These are phyloP conservation scores for Cheilosia pagana DNA, from an alignment of 2,888 invertebrate species.

Conservation along the genomic window DNA sequence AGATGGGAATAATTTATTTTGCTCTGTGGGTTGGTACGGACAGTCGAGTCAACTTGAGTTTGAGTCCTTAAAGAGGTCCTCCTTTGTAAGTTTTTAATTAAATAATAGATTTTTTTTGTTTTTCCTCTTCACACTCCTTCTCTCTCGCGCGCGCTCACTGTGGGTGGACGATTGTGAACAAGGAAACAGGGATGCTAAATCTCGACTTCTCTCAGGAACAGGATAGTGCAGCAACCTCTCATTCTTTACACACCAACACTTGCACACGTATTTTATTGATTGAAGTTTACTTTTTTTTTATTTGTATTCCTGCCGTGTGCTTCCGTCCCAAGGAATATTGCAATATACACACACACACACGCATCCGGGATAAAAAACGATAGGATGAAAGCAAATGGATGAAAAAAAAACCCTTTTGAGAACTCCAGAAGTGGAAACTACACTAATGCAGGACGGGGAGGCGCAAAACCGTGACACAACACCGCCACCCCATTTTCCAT, in stretches of 20 bases:
- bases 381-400: constrained; percentile 35
- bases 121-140: constrained; percentile 20
- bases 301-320: constrained; percentile 69
- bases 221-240: constrained; percentile 74
- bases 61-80: constrained; percentile 48
- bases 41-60: not conserved
- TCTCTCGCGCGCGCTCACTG: constrained; percentile 4
- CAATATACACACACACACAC: constrained; percentile 43
- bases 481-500: constrained; percentile 66
- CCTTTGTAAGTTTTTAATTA: constrained; percentile 64
- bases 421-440: constrained; percentile 60
- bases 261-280: constrained; percentile 72
- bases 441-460: constrained; percentile 70
- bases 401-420: constrained; percentile 57
- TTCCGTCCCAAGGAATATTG: constrained; percentile 55
- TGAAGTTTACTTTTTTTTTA: constrained; percentile 69
- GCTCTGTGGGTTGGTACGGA: constrained; percentile 1
- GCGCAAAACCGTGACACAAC: constrained; percentile 71
- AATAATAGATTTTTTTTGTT: constrained; percentile 67
- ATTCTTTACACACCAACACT: constrained; percentile 68
- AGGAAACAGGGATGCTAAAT: constrained; percentile 67
- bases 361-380: constrained; percentile 55
- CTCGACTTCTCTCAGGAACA: constrained; percentile 64
- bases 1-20: constrained; percentile 49
- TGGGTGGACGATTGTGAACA: constrained; percentile 37